These are phyloP conservation scores for Argyrosomus japonicus DNA, from an alignment of 2,113 vertebrate species.

Conservation along the genomic window DNA sequence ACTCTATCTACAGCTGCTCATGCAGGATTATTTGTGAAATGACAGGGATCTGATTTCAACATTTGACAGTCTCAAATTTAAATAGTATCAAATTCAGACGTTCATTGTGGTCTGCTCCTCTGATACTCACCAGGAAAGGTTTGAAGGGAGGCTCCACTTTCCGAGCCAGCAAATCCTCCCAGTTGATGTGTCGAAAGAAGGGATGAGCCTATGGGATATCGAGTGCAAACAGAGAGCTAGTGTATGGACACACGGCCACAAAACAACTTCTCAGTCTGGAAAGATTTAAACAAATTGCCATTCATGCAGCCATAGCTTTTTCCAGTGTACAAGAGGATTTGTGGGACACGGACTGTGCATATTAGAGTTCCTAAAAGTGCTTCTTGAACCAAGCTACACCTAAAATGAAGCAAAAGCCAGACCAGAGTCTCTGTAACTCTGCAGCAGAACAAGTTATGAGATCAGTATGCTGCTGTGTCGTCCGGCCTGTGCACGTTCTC, in stretches of 20 bases:
- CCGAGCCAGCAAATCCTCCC: slow-evolving; percentile 96
- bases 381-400: background rate
- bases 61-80: background rate
- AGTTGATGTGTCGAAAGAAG: slow-evolving; percentile 98
- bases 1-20: background rate
- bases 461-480: background rate
- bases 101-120: background rate
- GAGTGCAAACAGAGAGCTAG: slow-evolving; percentile 1
- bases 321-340: no score
- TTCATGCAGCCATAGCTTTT: background rate
- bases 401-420: background rate
- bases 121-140: slow-evolving; percentile 91
- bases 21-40: background rate
- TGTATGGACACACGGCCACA: background rate
- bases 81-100: background rate
- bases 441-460: no score
- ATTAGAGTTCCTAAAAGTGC: background rate
- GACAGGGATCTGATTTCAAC: background rate
- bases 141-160: slow-evolving; percentile 99
- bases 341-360: background rate
- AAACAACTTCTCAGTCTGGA: background rate
- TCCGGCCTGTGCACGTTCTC: slow-evolving; percentile 28
- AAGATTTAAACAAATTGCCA: background rate
- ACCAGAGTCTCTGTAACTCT: background rate
- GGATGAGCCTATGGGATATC: slow-evolving; percentile 87